phyloP scores from a whole-genome alignment of 1,140 invertebrate genomes.

The Bilobella aurantiaca region DNA sequence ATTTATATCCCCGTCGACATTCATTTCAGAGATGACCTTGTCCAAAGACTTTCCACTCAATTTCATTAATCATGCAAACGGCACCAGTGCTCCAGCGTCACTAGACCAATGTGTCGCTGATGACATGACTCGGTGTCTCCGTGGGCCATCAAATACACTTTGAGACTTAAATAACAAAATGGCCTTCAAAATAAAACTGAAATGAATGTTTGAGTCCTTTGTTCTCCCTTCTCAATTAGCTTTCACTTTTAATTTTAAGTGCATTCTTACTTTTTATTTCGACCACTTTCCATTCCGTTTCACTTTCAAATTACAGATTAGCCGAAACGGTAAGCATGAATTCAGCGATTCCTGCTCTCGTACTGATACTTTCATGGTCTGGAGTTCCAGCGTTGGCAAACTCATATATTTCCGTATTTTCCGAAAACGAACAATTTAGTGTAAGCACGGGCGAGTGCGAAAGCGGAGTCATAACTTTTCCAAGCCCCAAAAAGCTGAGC shows the following conservation, averaged over 20 bases:
- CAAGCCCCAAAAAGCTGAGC: background rate
- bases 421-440: background rate
- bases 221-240: no score
- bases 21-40: conserved; percentile 1
- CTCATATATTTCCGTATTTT: background rate
- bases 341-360: no score
- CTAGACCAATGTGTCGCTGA: background rate
- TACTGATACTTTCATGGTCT: no score
- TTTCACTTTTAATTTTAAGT: no score
- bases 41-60: background rate
- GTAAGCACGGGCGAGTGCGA: background rate
- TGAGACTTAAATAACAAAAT: background rate
- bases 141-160: background rate
- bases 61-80: no score
- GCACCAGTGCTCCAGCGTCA: no score
- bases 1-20: conserved; percentile 14
- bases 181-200: background rate
- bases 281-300: no score
- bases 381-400: no score
- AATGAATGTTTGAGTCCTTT: no score
- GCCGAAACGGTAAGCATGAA: no score
- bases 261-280: no score
- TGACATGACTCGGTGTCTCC: background rate
- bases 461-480: background rate
- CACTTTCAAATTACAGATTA: no score